Evolutionary conservation across 2,888 invertebrate species (phyloP).

Genomic region (Pterostichus niger): DNA sequence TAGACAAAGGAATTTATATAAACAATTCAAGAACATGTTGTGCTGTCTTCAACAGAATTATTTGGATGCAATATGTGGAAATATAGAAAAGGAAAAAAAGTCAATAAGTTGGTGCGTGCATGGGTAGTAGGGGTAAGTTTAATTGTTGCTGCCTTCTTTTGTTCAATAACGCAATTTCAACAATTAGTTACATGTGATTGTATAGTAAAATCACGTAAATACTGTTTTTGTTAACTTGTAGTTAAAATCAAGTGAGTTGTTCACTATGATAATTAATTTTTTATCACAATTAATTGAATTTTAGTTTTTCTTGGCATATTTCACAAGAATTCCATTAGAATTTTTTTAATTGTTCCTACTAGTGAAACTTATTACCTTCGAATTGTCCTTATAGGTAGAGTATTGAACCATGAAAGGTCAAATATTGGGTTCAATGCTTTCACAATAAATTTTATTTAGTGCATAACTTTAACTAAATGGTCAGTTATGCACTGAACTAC

Average conservation of each 20-base stretch:
- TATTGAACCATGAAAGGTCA: slow-evolving; percentile 66
- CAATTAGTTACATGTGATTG: slow-evolving; percentile 32
- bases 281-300: slow-evolving; percentile 58
- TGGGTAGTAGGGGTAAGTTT: slow-evolving; percentile 53
- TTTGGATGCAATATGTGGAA: slow-evolving; percentile 1
- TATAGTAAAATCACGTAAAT: slow-evolving; percentile 10
- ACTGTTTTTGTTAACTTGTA: slow-evolving; percentile 21
- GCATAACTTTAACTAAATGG: slow-evolving; percentile 62
- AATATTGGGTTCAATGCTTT: slow-evolving; percentile 67
- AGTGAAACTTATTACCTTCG: slow-evolving; percentile 66
- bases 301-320: slow-evolving; percentile 57
- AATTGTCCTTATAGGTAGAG: slow-evolving; percentile 65
- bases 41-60: slow-evolving; percentile 17
- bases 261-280: slow-evolving; percentile 53
- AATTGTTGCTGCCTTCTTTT: slow-evolving; percentile 48
- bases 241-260: slow-evolving; percentile 14
- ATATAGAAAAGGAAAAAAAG: slow-evolving; percentile 31
- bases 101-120: slow-evolving; percentile 42
- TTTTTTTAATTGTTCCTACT: slow-evolving; percentile 57
- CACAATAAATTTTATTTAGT: slow-evolving; percentile 66
- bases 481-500: slow-evolving; percentile 64
- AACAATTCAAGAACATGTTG: slow-evolving; percentile 34
- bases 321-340: slow-evolving; percentile 60
- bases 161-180: slow-evolving; percentile 52
- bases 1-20: slow-evolving; percentile 8